Evolutionary conservation across 2,113 vertebrate genomes (phyloP).

Genomic region (Pachypanchax playfairii): DNA sequence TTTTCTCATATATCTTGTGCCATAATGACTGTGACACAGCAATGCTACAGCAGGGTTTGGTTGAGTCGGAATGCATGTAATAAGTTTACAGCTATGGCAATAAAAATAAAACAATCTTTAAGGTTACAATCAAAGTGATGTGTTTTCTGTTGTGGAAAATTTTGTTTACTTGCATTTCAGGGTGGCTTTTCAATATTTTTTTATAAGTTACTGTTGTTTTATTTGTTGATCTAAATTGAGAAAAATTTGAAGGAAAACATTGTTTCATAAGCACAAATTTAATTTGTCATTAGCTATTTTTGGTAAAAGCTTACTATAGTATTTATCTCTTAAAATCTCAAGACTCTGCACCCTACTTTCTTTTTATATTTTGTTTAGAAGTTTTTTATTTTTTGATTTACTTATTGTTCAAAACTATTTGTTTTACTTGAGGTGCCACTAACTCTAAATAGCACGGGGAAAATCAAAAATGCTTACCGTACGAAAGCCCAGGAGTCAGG

Average conservation of each 20-base stretch:
- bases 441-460: too few species aligned
- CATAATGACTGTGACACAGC: slow-evolving; percentile 50
- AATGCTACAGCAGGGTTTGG: slow-evolving; percentile 49
- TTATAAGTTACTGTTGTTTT: neutral
- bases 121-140: slow-evolving; percentile 30
- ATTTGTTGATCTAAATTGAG: neutral
- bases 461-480: too few species aligned
- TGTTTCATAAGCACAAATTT: too few species aligned
- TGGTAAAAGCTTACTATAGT: too few species aligned
- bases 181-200: neutral
- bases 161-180: neutral
- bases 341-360: too few species aligned
- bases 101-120: slow-evolving; percentile 29
- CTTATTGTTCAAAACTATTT: too few species aligned
- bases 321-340: too few species aligned
- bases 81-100: slow-evolving; percentile 51
- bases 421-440: too few species aligned
- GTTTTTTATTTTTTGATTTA: too few species aligned
- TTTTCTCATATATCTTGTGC: slow-evolving; percentile 57
- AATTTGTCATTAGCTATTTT: too few species aligned
- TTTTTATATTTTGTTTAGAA: too few species aligned
- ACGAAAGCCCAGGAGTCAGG: too few species aligned
- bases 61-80: slow-evolving; percentile 57
- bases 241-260: neutral
- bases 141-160: slow-evolving; percentile 22